Evolutionary conservation across 2,888 invertebrate species (phyloP).

Genomic region (Merodon equestris): DNA sequence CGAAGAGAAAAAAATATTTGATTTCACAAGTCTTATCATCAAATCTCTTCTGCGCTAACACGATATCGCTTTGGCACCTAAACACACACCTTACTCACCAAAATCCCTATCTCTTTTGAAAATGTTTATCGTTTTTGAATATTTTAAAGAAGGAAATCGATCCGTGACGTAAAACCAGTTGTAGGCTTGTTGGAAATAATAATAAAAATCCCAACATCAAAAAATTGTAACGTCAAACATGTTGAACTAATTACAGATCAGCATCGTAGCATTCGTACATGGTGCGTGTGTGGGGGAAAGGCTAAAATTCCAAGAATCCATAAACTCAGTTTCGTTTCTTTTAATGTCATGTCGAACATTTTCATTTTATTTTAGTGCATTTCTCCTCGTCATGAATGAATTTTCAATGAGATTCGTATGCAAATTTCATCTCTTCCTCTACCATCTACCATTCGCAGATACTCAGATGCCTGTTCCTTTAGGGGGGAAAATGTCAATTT

Average conservation of each 20-base stretch:
- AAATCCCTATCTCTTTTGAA: neutral
- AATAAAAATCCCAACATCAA: conserved; percentile 58
- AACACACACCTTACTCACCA: conserved; percentile 14
- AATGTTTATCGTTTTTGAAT: conserved; percentile 38
- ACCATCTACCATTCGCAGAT: neutral
- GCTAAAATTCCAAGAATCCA: conserved; percentile 36
- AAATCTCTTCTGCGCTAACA: conserved; percentile 35
- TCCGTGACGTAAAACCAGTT: conserved; percentile 49
- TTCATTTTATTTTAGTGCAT: conserved; percentile 28
- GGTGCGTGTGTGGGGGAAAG: neutral
- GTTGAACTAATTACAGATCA: conserved; percentile 77
- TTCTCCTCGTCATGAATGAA: conserved; percentile 55
- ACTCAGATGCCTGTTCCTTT: conserved; percentile 1
- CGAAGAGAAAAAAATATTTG: no score
- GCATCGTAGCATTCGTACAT: neutral
- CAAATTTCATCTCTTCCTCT: conserved; percentile 25
- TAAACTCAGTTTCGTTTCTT: conserved; percentile 38
- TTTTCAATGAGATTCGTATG: conserved; percentile 66
- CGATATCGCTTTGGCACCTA: conserved; percentile 41
- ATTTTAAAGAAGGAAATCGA: conserved; percentile 36
- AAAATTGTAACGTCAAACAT: conserved; percentile 75
- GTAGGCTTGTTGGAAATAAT: conserved; percentile 36
- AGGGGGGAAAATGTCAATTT: conserved; percentile 56
- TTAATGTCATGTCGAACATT: conserved; percentile 66
- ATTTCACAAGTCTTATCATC: conserved; percentile 21